phyloP scores from a whole-genome alignment of 2,888 invertebrate genomes.

The Galerucella nymphaeae region DNA sequence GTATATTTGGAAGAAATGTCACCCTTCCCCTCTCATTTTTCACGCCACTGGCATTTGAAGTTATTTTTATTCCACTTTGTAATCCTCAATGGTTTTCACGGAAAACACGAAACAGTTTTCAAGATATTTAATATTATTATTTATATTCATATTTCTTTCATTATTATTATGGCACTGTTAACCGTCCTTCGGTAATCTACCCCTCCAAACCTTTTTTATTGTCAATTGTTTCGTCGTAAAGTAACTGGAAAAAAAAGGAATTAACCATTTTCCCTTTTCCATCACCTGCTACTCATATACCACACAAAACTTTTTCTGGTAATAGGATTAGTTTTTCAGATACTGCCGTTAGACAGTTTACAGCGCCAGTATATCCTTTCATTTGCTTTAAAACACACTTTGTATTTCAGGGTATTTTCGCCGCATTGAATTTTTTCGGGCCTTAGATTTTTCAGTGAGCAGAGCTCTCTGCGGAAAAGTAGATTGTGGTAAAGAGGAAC shows the following conservation, averaged over 20 bases:
- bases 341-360: constrained; percentile 22
- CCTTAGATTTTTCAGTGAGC: constrained; percentile 29
- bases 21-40: too few relatives aligned
- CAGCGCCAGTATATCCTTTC: not conserved
- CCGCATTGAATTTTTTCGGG: constrained; percentile 32
- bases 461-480: constrained; percentile 23
- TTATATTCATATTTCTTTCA: too few relatives aligned
- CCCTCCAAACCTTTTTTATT: constrained; percentile 2
- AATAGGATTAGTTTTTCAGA: constrained; percentile 37
- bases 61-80: too few relatives aligned
- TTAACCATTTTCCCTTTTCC: constrained; percentile 13
- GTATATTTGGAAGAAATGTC: too few relatives aligned
- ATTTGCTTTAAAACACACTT: constrained; percentile 30
- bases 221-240: constrained; percentile 21
- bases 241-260: constrained; percentile 9
- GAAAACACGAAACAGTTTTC: too few relatives aligned
- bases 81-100: too few relatives aligned
- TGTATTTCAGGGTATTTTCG: constrained; percentile 33
- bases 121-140: too few relatives aligned
- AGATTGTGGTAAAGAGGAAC: constrained; percentile 29
- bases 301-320: constrained; percentile 24
- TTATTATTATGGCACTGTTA: too few relatives aligned
- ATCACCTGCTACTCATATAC: constrained; percentile 17
- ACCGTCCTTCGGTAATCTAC: not conserved
- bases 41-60: too few relatives aligned